These are phyloP conservation scores for Pristionchus arcanus DNA, from an alignment of 2,888 invertebrate genomes.

Conservation along the genomic window DNA sequence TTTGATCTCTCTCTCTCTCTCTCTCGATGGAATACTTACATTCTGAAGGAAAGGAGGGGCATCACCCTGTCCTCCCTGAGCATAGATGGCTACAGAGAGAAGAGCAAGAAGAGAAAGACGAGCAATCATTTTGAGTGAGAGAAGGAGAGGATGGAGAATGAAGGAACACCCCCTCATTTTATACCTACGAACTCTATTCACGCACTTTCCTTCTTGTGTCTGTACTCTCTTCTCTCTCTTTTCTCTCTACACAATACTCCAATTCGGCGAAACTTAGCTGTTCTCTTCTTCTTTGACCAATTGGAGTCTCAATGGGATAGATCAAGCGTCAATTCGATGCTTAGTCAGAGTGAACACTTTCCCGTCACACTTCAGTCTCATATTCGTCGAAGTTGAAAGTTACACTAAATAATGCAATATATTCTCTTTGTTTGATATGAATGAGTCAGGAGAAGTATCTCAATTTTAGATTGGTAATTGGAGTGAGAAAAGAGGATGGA, in stretches of 20 bases:
- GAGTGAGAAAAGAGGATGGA: slow-evolving; percentile 72
- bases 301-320: background rate
- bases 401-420: background rate
- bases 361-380: background rate
- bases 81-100: slow-evolving; percentile 64
- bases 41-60: slow-evolving; percentile 72
- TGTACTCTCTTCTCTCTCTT: slow-evolving; percentile 26
- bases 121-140: slow-evolving; percentile 39
- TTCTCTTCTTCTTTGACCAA: slow-evolving; percentile 33
- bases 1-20: slow-evolving; percentile 10
- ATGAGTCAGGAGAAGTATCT: background rate
- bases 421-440: background rate
- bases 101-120: slow-evolving; percentile 63
- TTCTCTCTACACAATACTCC: background rate
- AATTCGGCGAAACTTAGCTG: slow-evolving; percentile 42
- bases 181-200: slow-evolving; percentile 29
- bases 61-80: slow-evolving; percentile 63
- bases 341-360: slow-evolving; percentile 5
- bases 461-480: slow-evolving; percentile 73
- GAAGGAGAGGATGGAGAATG: slow-evolving; percentile 42
- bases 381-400: background rate
- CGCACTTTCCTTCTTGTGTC: slow-evolving; percentile 22
- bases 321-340: slow-evolving; percentile 11
- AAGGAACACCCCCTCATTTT: background rate
- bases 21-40: slow-evolving; percentile 46